Evolutionary conservation across 1,140 invertebrate genomes (phyloP).

Genomic region (Ephestia elutella): DNA sequence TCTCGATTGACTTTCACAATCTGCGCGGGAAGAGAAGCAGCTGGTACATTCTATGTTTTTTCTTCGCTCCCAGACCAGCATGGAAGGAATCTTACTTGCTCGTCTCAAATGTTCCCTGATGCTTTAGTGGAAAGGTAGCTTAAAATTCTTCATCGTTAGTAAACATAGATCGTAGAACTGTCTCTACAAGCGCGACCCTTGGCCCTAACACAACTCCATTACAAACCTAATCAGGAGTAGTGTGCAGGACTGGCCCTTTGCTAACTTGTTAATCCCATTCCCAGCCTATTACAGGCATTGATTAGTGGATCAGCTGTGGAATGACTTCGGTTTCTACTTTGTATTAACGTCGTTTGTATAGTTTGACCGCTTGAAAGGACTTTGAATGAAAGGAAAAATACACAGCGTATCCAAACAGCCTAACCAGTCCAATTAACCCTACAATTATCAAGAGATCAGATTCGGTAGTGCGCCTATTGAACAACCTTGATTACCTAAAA

Average conservation of each 20-base stretch:
- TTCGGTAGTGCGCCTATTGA: no score
- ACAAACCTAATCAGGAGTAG: conserved; percentile 13
- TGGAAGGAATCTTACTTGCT: no score
- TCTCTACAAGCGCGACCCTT: not conserved
- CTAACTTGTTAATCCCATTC: conserved; percentile 11
- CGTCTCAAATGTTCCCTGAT: not conserved
- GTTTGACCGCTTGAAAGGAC: not conserved
- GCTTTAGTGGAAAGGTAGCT: not conserved
- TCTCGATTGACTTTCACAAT: no score
- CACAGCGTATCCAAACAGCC: no score
- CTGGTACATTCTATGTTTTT: no score
- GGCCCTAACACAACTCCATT: not conserved
- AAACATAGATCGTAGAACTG: not conserved
- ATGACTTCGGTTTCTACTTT: conserved; percentile 7
- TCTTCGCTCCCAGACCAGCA: no score
- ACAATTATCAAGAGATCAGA: no score
- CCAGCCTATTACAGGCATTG: conserved; percentile 5
- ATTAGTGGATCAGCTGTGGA: conserved; percentile 15
- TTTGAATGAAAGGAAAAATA: conserved; percentile 1
- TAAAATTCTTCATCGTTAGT: not conserved
- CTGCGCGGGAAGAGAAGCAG: no score
- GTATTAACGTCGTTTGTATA: not conserved
- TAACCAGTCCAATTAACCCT: no score
- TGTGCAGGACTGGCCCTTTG: conserved; percentile 10
- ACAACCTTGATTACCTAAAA: no score